A percentile compares a stretch with the other conserved stretches of the same genome.
phyloP scores from a whole-genome alignment of 2,888 invertebrate species.

The Erebia palarica region DNA sequence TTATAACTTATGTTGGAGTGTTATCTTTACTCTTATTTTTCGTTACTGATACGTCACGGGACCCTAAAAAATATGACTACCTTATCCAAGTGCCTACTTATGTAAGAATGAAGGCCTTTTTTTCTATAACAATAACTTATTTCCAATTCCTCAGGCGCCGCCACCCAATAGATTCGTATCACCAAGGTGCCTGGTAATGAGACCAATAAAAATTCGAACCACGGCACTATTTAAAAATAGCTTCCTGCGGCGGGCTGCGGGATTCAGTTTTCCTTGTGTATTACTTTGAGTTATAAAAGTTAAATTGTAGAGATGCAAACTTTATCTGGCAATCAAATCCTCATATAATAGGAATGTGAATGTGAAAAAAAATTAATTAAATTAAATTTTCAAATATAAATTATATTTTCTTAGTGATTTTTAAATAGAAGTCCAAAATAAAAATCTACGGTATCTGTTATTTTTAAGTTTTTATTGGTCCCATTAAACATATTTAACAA shows the following conservation, averaged over 20 bases:
- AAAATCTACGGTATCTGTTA: too few relatives aligned
- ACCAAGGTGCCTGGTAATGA: slow-evolving; percentile 22
- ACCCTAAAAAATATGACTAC: too few relatives aligned
- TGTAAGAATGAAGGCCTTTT: not conserved
- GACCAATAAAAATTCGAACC: slow-evolving; percentile 43
- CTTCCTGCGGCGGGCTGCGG: slow-evolving; percentile 45
- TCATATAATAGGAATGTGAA: too few relatives aligned
- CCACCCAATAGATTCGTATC: slow-evolving; percentile 12
- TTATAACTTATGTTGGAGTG: too few relatives aligned
- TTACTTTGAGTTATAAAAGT: not conserved
- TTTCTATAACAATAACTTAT: slow-evolving; percentile 9
- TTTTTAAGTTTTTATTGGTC: too few relatives aligned
- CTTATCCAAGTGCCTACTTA: not conserved
- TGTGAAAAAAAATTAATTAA: too few relatives aligned
- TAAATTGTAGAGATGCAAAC: not conserved
- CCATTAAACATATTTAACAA: too few relatives aligned
- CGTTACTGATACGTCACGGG: too few relatives aligned
- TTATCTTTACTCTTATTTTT: too few relatives aligned
- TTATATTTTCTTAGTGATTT: too few relatives aligned
- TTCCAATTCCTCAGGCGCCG: slow-evolving; percentile 4
- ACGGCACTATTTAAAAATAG: slow-evolving; percentile 54
- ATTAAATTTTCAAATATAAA: too few relatives aligned
- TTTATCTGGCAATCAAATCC: not conserved
- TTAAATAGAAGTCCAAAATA: too few relatives aligned
- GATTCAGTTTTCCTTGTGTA: slow-evolving; percentile 39